Evolutionary conservation across 35 echinoderm and acorn worm species (phyloP), one percentile per base, ranked within the genome.

Genomic region (Stichopus chloronotus): DNA sequence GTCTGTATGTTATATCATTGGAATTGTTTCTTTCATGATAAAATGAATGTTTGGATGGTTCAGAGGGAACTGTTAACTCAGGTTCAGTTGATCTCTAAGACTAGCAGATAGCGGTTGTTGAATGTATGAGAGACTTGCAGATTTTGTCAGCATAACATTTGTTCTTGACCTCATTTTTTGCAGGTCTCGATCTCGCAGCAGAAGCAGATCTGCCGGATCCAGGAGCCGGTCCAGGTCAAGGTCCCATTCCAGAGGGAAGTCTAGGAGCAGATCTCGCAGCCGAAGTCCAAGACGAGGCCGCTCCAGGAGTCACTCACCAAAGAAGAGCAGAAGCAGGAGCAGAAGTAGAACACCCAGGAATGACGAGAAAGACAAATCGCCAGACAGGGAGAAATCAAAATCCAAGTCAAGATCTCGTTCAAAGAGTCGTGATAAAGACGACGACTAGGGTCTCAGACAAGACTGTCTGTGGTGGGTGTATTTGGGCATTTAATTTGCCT

Each of bases 221-320:
- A 56, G 82, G 55, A 63, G 57, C n/a, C 9, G 87, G 11, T 88
- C 86, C 12, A 72, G 72, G 57, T 88, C 92, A 25, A 78, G 83
- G 25, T 96, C 95, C 43, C 94, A 90, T 63, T 95, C 94, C 21
- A 22, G 96, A 12, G 92, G 90, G 53, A 78, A 92, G 52, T 96
- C 95, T 7, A 90, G 87, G 65, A 89, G 87, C 22, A 89, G 94
- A 6, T 98, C 96, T 25, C 87, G 89, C 57, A 89, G 87, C 87
- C 59, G 76, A n/a, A 91, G 90, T 17, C 90, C 79, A 3, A 91
- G 84, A 53, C 58, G 82, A 20, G 91, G 95, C 59, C 56, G 87
- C 24, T 84, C 94, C 76, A 94, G 91, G 43, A 94, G 92, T 57
- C 30, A 86, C 71, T 93, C 91, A 84, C 95, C 95, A 55, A 91